These are phyloP conservation scores for Nomia melanderi DNA, from an alignment of 1,140 invertebrate genomes.

Conservation along the genomic window DNA sequence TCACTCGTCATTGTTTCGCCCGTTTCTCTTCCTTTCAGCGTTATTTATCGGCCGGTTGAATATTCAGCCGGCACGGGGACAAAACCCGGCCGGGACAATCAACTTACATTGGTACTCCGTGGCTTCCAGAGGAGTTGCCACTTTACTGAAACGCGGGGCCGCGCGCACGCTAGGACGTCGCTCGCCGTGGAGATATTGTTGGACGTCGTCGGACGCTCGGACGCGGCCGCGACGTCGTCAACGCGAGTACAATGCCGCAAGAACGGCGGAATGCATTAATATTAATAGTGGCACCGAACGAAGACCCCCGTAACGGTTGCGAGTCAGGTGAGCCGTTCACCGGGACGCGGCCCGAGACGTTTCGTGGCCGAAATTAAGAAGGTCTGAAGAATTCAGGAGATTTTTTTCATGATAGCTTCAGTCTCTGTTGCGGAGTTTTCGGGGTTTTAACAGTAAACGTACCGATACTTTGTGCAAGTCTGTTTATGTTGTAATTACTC, in stretches of 20 bases:
- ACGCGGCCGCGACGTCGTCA: constrained; percentile 40
- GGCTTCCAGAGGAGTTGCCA: constrained; percentile 24
- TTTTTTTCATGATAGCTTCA: no score
- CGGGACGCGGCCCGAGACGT: no score
- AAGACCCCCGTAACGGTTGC: constrained; percentile 52
- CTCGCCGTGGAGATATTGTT: constrained; percentile 52
- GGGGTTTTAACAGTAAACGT: no score
- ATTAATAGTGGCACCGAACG: constrained; percentile 66
- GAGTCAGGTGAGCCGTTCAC: constrained; percentile 52
- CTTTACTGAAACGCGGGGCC: constrained; percentile 25
- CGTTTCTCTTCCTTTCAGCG: constrained; percentile 58
- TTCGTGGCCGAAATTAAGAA: no score
- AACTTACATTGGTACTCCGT: constrained; percentile 14
- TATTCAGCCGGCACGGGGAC: constrained; percentile 60
- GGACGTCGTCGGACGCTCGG: constrained; percentile 43
- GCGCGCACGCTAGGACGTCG: not conserved
- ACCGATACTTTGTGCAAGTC: no score
- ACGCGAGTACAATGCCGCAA: constrained; percentile 66
- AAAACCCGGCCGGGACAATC: constrained; percentile 61
- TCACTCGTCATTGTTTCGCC: constrained; percentile 57
- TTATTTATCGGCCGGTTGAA: constrained; percentile 68
- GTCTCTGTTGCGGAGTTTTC: no score
- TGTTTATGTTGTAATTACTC: no score
- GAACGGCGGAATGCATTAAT: constrained; percentile 72
- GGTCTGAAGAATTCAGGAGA: not conserved